Evolutionary conservation across 1,140 invertebrate genomes (phyloP).

Genomic region (Caenorhabditis briggsae): DNA sequence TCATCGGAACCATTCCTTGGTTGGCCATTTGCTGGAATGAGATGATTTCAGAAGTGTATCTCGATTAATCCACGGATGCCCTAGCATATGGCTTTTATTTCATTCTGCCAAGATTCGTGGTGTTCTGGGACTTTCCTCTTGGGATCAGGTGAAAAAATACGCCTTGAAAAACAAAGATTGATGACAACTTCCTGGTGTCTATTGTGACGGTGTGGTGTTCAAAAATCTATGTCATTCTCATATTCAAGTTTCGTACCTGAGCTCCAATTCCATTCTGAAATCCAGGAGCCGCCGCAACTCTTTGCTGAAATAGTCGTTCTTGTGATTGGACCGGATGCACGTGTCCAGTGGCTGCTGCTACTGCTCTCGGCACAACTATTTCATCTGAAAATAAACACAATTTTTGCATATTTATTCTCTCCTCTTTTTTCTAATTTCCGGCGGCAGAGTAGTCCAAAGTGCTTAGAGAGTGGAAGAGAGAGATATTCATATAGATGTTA

Average conservation of each 20-base stretch:
- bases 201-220: background rate
- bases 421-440: constrained; percentile 32
- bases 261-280: constrained; percentile 28
- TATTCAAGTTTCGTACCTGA: background rate
- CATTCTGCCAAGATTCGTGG: no score
- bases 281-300: constrained; percentile 33
- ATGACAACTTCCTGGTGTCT: constrained; percentile 13
- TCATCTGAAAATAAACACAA: constrained; percentile 29
- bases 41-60: no score
- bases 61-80: no score
- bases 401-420: background rate
- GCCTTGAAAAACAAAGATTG: background rate
- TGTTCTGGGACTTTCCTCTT: background rate
- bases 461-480: constrained; percentile 30
- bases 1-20: constrained; percentile 4
- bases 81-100: no score
- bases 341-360: background rate
- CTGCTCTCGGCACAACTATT: constrained; percentile 23
- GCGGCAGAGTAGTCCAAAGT: constrained; percentile 32
- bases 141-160: constrained; percentile 4
- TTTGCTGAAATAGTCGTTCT: constrained; percentile 33
- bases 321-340: constrained; percentile 66
- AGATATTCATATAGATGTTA: constrained; percentile 23
- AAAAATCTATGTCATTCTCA: background rate
- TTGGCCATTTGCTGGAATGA: background rate